phyloP scores from a whole-genome alignment of 2,888 invertebrate species.

The Galerucella pusilla region DNA sequence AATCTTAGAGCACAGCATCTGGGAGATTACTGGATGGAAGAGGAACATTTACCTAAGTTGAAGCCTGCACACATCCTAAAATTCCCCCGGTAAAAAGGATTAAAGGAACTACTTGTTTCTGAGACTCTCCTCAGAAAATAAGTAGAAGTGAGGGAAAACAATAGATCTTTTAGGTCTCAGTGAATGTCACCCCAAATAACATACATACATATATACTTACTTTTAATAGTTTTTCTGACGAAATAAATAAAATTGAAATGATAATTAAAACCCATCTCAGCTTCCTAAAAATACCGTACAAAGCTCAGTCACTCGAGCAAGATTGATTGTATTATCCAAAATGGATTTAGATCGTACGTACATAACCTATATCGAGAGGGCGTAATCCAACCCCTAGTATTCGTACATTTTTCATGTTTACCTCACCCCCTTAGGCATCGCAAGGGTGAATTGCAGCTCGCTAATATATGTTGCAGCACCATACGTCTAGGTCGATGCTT shows the following conservation, averaged over 20 bases:
- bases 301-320: not conserved
- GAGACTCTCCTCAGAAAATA: too few relatives aligned
- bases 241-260: not conserved
- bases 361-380: slow-evolving; percentile 61
- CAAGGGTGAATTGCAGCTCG: slow-evolving; percentile 58
- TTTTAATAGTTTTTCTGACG: not conserved
- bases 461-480: slow-evolving; percentile 64
- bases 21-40: too few relatives aligned
- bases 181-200: too few relatives aligned
- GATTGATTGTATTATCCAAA: slow-evolving; percentile 27
- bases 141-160: too few relatives aligned
- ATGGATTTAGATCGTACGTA: slow-evolving; percentile 37
- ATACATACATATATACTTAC: too few relatives aligned
- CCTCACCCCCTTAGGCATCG: slow-evolving; percentile 55
- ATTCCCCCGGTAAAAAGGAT: too few relatives aligned
- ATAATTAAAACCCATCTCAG: not conserved
- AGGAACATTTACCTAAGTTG: too few relatives aligned
- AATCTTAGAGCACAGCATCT: too few relatives aligned
- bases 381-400: slow-evolving; percentile 52
- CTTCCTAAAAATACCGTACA: not conserved
- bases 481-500: slow-evolving; percentile 54
- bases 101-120: too few relatives aligned
- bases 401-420: slow-evolving; percentile 62
- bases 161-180: too few relatives aligned
- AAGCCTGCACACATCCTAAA: too few relatives aligned